phyloP scores from a whole-genome alignment of 2,888 invertebrate species.

The Eledone cirrhosa region DNA sequence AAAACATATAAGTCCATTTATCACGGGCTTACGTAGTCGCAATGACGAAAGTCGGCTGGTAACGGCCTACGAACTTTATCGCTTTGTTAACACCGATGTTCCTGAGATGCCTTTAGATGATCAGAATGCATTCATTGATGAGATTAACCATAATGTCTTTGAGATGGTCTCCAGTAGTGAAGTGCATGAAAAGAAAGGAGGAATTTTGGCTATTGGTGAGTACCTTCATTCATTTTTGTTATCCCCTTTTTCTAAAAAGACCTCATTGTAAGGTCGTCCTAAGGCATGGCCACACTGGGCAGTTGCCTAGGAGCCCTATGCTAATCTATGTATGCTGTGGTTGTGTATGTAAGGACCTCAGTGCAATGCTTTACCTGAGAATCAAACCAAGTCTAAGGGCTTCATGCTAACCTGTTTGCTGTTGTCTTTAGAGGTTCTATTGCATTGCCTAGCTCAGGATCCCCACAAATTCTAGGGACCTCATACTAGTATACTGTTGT shows the following conservation, averaged over 20 bases:
- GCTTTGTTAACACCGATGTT: constrained; percentile 80
- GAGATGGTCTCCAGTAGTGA: constrained; percentile 95
- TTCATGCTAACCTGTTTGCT: too few relatives aligned
- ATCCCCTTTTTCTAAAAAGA: background rate
- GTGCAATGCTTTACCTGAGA: too few relatives aligned
- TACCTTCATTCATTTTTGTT: background rate
- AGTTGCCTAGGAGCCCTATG: too few relatives aligned
- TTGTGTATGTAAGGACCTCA: too few relatives aligned
- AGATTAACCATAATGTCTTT: constrained; percentile 93
- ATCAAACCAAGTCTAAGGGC: too few relatives aligned
- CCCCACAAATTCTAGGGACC: too few relatives aligned
- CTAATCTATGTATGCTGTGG: too few relatives aligned
- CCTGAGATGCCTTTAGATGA: constrained; percentile 79
- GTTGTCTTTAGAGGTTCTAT: too few relatives aligned
- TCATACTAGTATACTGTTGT: too few relatives aligned
- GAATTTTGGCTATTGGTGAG: constrained; percentile 83
- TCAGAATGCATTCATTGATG: constrained; percentile 88
- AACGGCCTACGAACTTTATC: constrained; percentile 87
- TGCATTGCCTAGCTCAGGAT: too few relatives aligned
- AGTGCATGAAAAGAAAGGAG: constrained; percentile 93
- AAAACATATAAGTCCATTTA: constrained; percentile 69
- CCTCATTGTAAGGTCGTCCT: too few relatives aligned
- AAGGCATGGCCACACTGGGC: too few relatives aligned
- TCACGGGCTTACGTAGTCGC: constrained; percentile 86
- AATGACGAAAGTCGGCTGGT: constrained; percentile 85